Base-by-base conservation (phyloP, 1,140 invertebrate species). In the Triops longicaudatus region DNA sequence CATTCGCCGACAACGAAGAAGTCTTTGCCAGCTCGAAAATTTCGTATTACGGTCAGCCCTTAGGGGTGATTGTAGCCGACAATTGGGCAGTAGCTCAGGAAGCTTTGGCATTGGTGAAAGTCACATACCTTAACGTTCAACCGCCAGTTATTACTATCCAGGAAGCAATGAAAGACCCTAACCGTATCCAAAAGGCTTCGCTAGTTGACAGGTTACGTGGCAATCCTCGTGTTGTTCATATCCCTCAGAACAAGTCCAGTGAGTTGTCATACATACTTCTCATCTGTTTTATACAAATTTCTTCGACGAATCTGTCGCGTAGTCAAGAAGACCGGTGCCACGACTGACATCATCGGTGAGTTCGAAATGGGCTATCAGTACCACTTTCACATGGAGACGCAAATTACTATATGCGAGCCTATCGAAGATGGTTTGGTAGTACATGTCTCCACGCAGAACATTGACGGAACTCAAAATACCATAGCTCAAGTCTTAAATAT, bases 351-450 rank as follows among this genome's bases (percentile, higher is more conserved):
- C 5, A 79, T 76, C 14, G 85, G 85, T 1, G 80, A 81, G 43
- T 79, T 85, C 26, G 43, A 80, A 41, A 80, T 81, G 27, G 83
- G 83, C n/a, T 77, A 78, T 12, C 86, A 87, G 79, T 83, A 82
- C 78, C 86, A 86, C 79, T 85, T 85, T 76, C 81, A 83, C 42
- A 82, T 86, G 84, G 86, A 87, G 79, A 83, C 84, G 1, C 85
- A 85, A 82, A 75, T 80, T 72, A 37, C 74, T 10, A 22, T 83
- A 72, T 84, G 81, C 73, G 78, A 81, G 2, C 85, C 84, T 1
- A 85, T 82, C n/a, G 83, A 84, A 41, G 84, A 83, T 76, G 84
- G 84, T 12, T 79, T 86, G 77, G 81, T 85, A 50, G 81, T 86
- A 7, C 79, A 83, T 73, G 79, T 81, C 31, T 76, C 83, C 22